Conservation (phyloP, 2,888 invertebrate species). For the Itoplectis maculator region DNA sequence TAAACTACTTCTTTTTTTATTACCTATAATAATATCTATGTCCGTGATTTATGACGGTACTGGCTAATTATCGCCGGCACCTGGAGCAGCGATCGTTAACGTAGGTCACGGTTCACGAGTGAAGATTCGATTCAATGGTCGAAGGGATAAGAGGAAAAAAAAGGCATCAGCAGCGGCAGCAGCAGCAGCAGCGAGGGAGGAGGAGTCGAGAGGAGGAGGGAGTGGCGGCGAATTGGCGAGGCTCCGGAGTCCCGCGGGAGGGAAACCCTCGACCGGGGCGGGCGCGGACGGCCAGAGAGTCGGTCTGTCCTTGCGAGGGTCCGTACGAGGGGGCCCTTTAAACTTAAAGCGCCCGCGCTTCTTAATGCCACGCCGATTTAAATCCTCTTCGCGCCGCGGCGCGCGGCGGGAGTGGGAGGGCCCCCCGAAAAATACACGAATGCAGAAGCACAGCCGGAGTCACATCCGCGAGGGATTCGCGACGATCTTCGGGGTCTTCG, state of each 20-base stretch:
- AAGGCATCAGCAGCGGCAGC: not conserved
- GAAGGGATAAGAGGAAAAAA: slow-evolving; percentile 10
- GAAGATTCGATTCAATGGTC: slow-evolving; percentile 63
- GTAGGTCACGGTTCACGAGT: slow-evolving; percentile 64
- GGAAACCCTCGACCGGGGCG: slow-evolving; percentile 17
- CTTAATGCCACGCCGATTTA: slow-evolving; percentile 59
- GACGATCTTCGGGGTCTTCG: slow-evolving; percentile 34
- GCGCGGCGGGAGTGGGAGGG: not conserved
- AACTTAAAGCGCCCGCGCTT: slow-evolving; percentile 57
- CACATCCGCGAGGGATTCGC: slow-evolving; percentile 5
- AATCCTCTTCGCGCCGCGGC: slow-evolving; percentile 42
- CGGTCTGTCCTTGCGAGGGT: slow-evolving; percentile 60
- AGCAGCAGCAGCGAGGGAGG: not conserved
- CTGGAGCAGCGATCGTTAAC: slow-evolving; percentile 16
- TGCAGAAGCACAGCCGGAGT: slow-evolving; percentile 26
- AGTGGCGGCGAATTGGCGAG: slow-evolving; percentile 21
- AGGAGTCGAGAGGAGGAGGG: slow-evolving; percentile 40
- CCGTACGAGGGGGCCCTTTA: slow-evolving; percentile 61
- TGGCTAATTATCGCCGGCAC: not conserved
- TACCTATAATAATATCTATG: too few species aligned
- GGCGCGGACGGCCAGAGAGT: not conserved
- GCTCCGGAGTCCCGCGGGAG: slow-evolving; percentile 32
- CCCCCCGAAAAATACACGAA: slow-evolving; percentile 7
- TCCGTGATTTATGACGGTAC: slow-evolving; percentile 11
- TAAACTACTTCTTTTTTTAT: too few species aligned